Evolutionary conservation across 2,888 invertebrate genomes (phyloP).

Genomic region (Polylopha cassiicola): DNA sequence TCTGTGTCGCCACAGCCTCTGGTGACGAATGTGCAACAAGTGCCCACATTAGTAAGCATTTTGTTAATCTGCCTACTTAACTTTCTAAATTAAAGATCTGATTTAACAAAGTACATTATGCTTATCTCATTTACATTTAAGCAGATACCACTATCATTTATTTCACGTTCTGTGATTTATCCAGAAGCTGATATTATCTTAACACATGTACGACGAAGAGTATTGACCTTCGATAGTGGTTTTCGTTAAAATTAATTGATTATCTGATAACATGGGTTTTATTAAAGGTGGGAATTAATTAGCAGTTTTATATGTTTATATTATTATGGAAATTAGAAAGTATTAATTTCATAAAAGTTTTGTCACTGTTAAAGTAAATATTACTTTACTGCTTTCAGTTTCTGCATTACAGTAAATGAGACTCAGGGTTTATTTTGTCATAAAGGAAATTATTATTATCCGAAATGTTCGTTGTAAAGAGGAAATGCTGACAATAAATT

Average conservation of each 20-base stretch:
- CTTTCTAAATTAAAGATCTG: conserved; percentile 48
- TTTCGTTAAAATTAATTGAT: conserved; percentile 19
- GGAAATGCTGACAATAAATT: too few relatives aligned
- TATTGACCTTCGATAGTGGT: conserved; percentile 18
- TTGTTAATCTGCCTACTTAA: conserved; percentile 48
- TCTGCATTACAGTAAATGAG: too few relatives aligned
- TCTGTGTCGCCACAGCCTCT: conserved; percentile 14
- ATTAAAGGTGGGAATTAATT: conserved; percentile 35
- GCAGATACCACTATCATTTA: conserved; percentile 30
- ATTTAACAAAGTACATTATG: conserved; percentile 40
- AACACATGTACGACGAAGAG: conserved; percentile 31
- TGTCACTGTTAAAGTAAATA: too few relatives aligned
- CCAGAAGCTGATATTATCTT: conserved; percentile 45
- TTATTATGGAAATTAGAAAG: too few relatives aligned
- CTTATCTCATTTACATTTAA: conserved; percentile 38
- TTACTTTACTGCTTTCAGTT: too few relatives aligned
- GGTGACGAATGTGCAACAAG: conserved; percentile 35
- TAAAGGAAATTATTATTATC: too few relatives aligned
- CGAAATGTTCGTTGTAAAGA: too few relatives aligned
- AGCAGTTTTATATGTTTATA: conserved; percentile 29
- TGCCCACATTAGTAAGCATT: conserved; percentile 45
- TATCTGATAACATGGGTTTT: conserved; percentile 34
- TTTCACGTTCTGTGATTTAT: conserved; percentile 40
- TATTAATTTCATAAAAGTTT: too few relatives aligned
- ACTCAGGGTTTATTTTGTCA: too few relatives aligned